A percentile compares a stretch with the other conserved stretches of the same genome.
These are phyloP conservation scores for Arctopsyche grandis DNA, from an alignment of 1,140 invertebrate species.

Conservation along the genomic window DNA sequence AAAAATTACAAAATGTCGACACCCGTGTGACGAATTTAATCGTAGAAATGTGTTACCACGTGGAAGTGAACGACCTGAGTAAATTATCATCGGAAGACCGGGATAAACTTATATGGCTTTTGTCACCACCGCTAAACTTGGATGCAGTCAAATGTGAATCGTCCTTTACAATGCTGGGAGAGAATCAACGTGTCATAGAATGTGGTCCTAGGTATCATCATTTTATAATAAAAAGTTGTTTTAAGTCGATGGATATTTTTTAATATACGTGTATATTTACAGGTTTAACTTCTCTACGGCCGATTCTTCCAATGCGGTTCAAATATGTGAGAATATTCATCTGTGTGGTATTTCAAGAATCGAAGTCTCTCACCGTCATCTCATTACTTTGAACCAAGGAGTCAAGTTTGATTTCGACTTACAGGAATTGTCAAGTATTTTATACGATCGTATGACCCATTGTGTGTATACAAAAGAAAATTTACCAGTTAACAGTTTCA, in stretches of 20 bases:
- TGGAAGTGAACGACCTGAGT: conserved; percentile 70
- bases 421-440: conserved; percentile 67
- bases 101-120: conserved; percentile 75
- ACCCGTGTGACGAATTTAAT: conserved; percentile 65
- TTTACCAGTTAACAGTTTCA: conserved; percentile 77
- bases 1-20: conserved; percentile 61
- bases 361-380: conserved; percentile 84
- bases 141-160: conserved; percentile 65
- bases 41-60: conserved; percentile 84
- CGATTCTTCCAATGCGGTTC: conserved; percentile 94
- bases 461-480: conserved; percentile 76
- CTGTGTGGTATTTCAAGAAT: conserved; percentile 78
- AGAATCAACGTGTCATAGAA: conserved; percentile 72
- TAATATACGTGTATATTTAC: conserved; percentile 56
- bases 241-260: conserved; percentile 3
- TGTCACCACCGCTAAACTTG: conserved; percentile 73
- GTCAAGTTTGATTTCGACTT: conserved; percentile 62
- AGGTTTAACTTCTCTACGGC: conserved; percentile 94
- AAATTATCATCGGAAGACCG: conserved; percentile 67
- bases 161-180: conserved; percentile 58
- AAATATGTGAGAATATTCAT: conserved; percentile 88
- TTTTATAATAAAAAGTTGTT: conserved; percentile 20
- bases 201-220: conserved; percentile 78
- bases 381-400: conserved; percentile 68
- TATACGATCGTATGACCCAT: conserved; percentile 85